Base-by-base conservation (phyloP, 2,888 invertebrate genomes). In the Drosophila helvetica region DNA sequence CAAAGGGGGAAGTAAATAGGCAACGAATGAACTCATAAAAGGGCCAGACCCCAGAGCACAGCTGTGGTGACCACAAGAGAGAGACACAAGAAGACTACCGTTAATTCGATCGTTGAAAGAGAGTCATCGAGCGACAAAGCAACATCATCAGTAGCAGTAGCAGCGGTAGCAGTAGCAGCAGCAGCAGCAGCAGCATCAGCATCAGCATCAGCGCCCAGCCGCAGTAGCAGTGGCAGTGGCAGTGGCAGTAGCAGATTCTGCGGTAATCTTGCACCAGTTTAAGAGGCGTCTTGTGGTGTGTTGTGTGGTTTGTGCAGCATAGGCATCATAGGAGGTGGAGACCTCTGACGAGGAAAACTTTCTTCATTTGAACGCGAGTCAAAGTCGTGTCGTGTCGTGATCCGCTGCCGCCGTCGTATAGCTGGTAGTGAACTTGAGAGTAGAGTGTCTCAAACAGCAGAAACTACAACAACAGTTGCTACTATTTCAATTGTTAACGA, bases 401-500 rank as follows among this genome's bases (percentile, higher is more conserved):
- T 74, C 84, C 79, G 78, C 75, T 74, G 79, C 72, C 65, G 75
- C 69, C 51, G 78, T 55, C 80, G 74, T 68, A 70, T 47, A 79
- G 74, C 75, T 38, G 38, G 38, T 64, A 27, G 70, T 82, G 82
- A 60, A 57, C 72, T 80, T 78, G 83, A 82, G 27, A 27, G 27
- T 27, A 82, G 27, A 27, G 27, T 25, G 25, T 27, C 27, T 27
- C 27, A 27, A 27, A 27, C 27, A 27, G 63, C 52, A 65, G 47
- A 15, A n/a, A 38, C 38, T 38, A 38, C 38, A n/a, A 38, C 38
- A 38, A n/a, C 38, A 64, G 66, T 72, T 86, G 87, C 86, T 86
- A 80, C 74, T 74, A 85, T 78, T 89, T 89, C 87, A 88, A 88
- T 89, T 89, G 87, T 88, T 90, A 89, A 90, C 89, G 86, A 90